Percentiles rank a stretch among this genome's conserved stretches.
These are phyloP conservation scores for Saturnia japonica DNA, from an alignment of 2,888 invertebrate species.

Conservation along the genomic window DNA sequence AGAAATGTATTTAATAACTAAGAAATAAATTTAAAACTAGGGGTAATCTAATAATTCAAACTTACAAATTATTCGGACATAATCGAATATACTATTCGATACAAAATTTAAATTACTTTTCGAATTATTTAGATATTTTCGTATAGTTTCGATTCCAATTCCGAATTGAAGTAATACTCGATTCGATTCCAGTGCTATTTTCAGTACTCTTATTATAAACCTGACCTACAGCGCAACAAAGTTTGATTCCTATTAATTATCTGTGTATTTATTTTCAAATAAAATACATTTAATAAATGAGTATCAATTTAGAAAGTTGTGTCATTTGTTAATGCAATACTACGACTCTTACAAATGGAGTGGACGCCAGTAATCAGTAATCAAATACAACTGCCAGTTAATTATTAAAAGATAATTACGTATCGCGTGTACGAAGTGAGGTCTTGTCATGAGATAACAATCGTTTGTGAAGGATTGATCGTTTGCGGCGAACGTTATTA, in stretches of 20 bases:
- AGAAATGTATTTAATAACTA: too few relatives aligned
- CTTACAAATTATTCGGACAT: too few relatives aligned
- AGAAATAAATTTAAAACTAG: too few relatives aligned
- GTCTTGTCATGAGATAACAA: conserved; percentile 21
- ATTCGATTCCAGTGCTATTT: too few relatives aligned
- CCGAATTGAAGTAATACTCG: too few relatives aligned
- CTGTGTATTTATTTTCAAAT: background rate
- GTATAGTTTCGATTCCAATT: too few relatives aligned
- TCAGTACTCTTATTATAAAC: too few relatives aligned
- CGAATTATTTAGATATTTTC: too few relatives aligned
- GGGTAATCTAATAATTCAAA: too few relatives aligned
- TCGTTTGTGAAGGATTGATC: conserved; percentile 18
- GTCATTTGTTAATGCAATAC: conserved; percentile 9
- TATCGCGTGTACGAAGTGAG: conserved; percentile 17
- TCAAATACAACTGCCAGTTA: conserved; percentile 19
- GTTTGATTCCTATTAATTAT: background rate
- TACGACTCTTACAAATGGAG: conserved; percentile 10
- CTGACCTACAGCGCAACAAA: background rate
- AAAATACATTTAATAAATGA: background rate
- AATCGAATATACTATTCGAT: too few relatives aligned
- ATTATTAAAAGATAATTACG: conserved; percentile 20
- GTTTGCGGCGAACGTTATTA: conserved; percentile 7
- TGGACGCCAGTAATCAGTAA: conserved; percentile 15
- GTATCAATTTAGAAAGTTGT: conserved; percentile 9
- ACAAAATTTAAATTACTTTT: too few relatives aligned